phyloP scores from a whole-genome alignment of 2,888 invertebrate species.

The Lasioglossum zephyrum region DNA sequence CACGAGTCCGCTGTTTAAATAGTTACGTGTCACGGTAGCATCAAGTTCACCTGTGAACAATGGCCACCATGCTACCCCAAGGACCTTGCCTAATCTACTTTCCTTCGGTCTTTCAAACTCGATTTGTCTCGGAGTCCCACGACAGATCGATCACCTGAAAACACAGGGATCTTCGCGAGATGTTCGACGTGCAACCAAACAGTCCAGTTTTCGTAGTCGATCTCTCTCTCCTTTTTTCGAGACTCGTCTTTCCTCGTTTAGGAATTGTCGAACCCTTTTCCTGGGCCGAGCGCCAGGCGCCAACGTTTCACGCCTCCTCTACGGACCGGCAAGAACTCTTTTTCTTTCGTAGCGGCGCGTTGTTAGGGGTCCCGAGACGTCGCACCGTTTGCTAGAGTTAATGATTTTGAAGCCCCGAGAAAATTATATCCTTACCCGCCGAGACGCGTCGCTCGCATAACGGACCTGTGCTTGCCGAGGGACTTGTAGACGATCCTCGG shows the following conservation, averaged over 20 bases:
- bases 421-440: conserved; percentile 37
- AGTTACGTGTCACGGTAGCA: not conserved
- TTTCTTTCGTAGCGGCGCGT: conserved; percentile 47
- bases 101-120: conserved; percentile 11
- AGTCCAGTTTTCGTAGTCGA: conserved; percentile 69
- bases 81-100: conserved; percentile 22
- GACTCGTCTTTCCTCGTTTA: conserved; percentile 41
- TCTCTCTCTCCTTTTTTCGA: conserved; percentile 18
- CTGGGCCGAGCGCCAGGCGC: conserved; percentile 78
- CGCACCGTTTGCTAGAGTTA: conserved; percentile 45
- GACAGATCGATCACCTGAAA: conserved; percentile 13
- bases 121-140: conserved; percentile 27
- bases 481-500: not conserved
- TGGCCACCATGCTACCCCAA: conserved; percentile 17
- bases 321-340: conserved; percentile 47
- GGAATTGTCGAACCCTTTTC: conserved; percentile 70
- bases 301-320: conserved; percentile 80
- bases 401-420: conserved; percentile 50
- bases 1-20: not conserved
- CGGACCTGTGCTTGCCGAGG: conserved; percentile 12
- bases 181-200: conserved; percentile 61
- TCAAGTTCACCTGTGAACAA: not conserved
- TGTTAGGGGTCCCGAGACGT: conserved; percentile 47
- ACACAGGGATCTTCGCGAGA: conserved; percentile 57
- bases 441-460: not conserved